phyloP scores from a whole-genome alignment of 1,140 invertebrate species.

The Sycophila sp. region DNA sequence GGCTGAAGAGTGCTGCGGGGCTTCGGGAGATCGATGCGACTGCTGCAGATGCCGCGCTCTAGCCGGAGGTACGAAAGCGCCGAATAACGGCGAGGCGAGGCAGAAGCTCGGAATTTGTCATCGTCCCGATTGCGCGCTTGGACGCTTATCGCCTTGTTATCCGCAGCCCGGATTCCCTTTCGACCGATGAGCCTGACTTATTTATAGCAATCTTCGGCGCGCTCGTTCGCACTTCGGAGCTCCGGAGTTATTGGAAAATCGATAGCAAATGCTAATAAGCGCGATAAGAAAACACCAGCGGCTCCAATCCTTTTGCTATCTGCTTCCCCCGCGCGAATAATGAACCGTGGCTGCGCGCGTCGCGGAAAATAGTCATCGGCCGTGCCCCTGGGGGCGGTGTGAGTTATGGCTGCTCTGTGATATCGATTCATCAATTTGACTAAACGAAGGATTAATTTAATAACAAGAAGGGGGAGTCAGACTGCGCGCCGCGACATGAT shows the following conservation, averaged over 20 bases:
- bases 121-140: conserved; percentile 9
- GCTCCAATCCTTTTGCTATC: conserved; percentile 28
- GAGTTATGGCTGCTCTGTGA: conserved; percentile 67
- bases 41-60: too few relatives aligned
- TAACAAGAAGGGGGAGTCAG: conserved; percentile 54
- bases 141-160: too few relatives aligned
- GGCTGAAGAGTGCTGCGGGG: too few relatives aligned
- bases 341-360: conserved; percentile 35
- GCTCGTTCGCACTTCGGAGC: too few relatives aligned
- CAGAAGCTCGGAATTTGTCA: not conserved
- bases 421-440: conserved; percentile 68
- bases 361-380: conserved; percentile 30
- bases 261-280: too few relatives aligned
- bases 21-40: too few relatives aligned
- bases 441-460: conserved; percentile 69
- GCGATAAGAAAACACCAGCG: too few relatives aligned
- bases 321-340: not conserved
- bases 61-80: too few relatives aligned
- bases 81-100: conserved; percentile 9
- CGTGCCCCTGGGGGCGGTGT: conserved; percentile 52
- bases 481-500: not conserved
- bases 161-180: too few relatives aligned
- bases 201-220: too few relatives aligned
- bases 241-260: too few relatives aligned
- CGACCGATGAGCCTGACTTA: too few relatives aligned